These are phyloP conservation scores for Tribolium castaneum DNA, from an alignment of 1,140 invertebrate genomes.

Conservation along the genomic window DNA sequence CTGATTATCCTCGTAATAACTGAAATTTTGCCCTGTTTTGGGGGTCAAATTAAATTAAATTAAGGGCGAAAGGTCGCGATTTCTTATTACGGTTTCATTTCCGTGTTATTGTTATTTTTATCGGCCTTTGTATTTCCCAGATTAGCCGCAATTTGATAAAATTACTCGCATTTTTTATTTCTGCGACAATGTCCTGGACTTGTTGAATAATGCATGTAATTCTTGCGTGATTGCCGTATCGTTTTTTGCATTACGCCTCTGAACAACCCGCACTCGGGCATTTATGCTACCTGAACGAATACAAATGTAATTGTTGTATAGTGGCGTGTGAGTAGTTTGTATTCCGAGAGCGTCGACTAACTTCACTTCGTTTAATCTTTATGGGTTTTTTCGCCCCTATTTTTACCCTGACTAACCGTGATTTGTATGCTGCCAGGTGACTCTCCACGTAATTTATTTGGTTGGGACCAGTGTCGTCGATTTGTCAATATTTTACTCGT, in stretches of 20 bases:
- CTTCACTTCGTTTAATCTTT: constrained; percentile 41
- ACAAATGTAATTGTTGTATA: constrained; percentile 38
- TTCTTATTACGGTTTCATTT: constrained; percentile 22
- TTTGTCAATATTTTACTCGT: constrained; percentile 28
- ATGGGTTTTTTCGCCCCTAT: constrained; percentile 27
- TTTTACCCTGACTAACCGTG: constrained; percentile 23
- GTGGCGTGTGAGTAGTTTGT: constrained; percentile 18
- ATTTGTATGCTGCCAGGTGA: constrained; percentile 35
- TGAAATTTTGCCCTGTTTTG: not conserved
- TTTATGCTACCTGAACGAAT: constrained; percentile 35
- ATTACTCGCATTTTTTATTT: constrained; percentile 1
- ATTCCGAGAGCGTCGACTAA: constrained; percentile 13
- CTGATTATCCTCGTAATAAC: not conserved
- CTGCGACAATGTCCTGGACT: constrained; percentile 15
- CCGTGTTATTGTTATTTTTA: constrained; percentile 24
- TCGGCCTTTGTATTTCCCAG: not conserved
- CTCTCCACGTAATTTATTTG: constrained; percentile 21
- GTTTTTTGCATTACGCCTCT: constrained; percentile 4
- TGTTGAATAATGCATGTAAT: constrained; percentile 29
- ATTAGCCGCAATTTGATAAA: constrained; percentile 3
- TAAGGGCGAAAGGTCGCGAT: not conserved
- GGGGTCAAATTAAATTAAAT: constrained; percentile 12
- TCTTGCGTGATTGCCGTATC: constrained; percentile 29
- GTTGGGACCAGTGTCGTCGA: constrained; percentile 19
- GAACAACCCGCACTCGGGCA: not conserved